These are phyloP conservation scores for Scelioninae gen. 1 DNA, from an alignment of 2,888 invertebrate species.

Conservation along the genomic window DNA sequence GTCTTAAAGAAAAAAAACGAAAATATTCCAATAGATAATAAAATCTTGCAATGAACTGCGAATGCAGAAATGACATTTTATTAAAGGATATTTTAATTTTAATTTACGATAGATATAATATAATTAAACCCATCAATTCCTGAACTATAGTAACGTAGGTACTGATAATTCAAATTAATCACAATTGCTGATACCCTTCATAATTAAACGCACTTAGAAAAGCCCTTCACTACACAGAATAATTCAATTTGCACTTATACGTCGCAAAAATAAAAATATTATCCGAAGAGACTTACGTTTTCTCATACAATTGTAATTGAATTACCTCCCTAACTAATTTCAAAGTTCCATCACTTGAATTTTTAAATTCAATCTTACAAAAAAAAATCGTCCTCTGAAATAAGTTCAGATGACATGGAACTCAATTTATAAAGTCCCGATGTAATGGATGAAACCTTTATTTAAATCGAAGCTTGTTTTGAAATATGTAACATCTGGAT, in stretches of 20 bases:
- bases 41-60: no score
- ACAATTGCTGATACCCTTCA: background rate
- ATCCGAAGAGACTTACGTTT: background rate
- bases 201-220: background rate
- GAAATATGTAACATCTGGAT: constrained; percentile 37
- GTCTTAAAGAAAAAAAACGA: no score
- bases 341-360: background rate
- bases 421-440: constrained; percentile 17
- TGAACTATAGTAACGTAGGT: background rate
- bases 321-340: background rate
- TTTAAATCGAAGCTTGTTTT: constrained; percentile 43
- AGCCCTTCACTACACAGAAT: background rate
- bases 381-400: constrained; percentile 25
- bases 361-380: constrained; percentile 14
- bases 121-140: background rate
- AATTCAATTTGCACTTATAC: constrained; percentile 9
- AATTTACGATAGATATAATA: background rate
- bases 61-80: no score
- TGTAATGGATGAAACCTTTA: constrained; percentile 29
- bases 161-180: background rate
- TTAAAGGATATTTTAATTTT: background rate
- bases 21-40: no score
- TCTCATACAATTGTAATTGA: constrained; percentile 10
- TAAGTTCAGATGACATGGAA: background rate
- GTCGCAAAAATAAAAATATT: constrained; percentile 1